Evolutionary conservation across 2,113 vertebrate genomes (phyloP), one percentile per base, ranked within the genome.

Genomic region (Oophaga pumilio): DNA sequence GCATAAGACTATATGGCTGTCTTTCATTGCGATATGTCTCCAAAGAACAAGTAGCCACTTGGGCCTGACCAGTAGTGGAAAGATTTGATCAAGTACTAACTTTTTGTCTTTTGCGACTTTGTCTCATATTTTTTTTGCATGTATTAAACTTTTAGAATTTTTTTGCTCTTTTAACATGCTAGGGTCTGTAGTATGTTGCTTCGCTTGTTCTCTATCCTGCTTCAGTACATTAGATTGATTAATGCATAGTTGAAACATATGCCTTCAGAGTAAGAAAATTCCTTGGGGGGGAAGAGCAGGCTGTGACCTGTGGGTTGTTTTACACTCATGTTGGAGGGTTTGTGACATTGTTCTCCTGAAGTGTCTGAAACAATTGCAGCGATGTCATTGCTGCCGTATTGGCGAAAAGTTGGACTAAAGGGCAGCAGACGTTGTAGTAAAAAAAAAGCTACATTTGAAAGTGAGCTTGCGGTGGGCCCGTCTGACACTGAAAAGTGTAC

Each of bases 401-500:
- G 22, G 43, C 53, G 80, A 52, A 82, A 68, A 50, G 56, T 43
- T n/a, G 60, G 59, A 66, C 60, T 66, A 24, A 66, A 68, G 62
- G 80, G 80, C 80, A 66, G 49, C 80, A 82, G 80, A 82, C 60
- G 60, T 82, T 11, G n/a, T 68, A 64, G 43, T 64, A 22, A 17
- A 74, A 59, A 66, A 22, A 43, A 86, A 77, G 49, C 76, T 77
- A 78, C 71, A 76, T 68, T 83, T 66, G 28, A 20, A 74, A 85
- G 50, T 59, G n/a, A 49, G 85, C 10, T 73, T 49, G 49, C 50
- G 49, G 59, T 33, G 56, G 74, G 17, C 62, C 76, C 6, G 56
- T 53, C 80, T 88, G 69, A 88, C 71, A 74, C 80, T 84, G 79
- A 88, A 74, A 62, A 57, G 59, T 20, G 68, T 82, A 82, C 87